These are phyloP conservation scores for Diplodus sargus DNA, from an alignment of 2,797 vertebrate genomes.

Conservation along the genomic window DNA sequence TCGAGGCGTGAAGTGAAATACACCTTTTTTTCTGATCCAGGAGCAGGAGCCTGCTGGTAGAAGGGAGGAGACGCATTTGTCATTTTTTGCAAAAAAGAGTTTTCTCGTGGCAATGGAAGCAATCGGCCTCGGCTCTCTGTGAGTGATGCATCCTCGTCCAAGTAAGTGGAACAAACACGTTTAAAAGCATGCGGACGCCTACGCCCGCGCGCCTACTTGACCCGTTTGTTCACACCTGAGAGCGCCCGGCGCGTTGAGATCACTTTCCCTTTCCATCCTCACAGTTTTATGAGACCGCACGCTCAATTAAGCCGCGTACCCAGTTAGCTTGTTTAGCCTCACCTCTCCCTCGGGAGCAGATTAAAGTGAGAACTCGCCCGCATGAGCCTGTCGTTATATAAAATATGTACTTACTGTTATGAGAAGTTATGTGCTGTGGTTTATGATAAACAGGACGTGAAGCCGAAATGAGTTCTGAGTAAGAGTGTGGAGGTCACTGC, in stretches of 20 bases:
- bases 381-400: not conserved
- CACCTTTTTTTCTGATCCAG: conserved; percentile 21
- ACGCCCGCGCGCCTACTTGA: conserved; percentile 2
- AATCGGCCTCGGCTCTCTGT: not conserved
- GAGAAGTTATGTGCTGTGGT: not conserved
- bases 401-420: conserved; percentile 9
- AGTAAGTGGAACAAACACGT: conserved; percentile 15
- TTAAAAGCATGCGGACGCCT: conserved; percentile 3
- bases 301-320: conserved; percentile 49
- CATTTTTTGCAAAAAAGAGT: not conserved
- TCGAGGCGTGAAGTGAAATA: conserved; percentile 46
- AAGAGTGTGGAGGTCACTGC: not conserved
- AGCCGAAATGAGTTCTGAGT: conserved; percentile 15
- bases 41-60: conserved; percentile 21
- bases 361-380: conserved; percentile 13
- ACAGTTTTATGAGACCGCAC: conserved; percentile 10
- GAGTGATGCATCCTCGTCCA: not conserved
- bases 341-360: conserved; percentile 20
- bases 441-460: conserved; percentile 32
- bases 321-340: conserved; percentile 38
- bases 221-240: conserved; percentile 43
- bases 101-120: conserved; percentile 25
- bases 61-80: conserved; percentile 13
- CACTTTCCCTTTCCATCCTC: not conserved
- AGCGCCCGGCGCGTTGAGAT: not conserved